phyloP scores from a whole-genome alignment of 2,113 vertebrate species.

The Sylvia atricapilla region DNA sequence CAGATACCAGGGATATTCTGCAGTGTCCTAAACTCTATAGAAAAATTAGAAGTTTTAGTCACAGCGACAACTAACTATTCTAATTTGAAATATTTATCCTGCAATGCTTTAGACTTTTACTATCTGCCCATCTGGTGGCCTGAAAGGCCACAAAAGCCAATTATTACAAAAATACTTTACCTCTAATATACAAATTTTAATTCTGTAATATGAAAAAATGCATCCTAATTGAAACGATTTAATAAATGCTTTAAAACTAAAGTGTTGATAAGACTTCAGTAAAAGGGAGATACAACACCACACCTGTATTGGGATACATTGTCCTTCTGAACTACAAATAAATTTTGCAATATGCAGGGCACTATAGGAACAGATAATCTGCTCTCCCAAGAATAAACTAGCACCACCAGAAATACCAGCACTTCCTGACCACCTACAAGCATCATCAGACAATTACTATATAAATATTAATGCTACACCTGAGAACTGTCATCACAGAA shows the following conservation, averaged over 20 bases:
- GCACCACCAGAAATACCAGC: neutral
- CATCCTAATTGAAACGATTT: neutral
- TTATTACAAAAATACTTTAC: neutral
- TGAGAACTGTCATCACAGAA: neutral
- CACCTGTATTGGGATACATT: neutral
- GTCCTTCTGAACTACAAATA: neutral
- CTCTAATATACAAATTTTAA: neutral
- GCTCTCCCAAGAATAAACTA: neutral
- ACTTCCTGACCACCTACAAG: neutral
- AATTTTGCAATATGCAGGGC: neutral
- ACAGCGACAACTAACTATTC: neutral
- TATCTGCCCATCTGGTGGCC: neutral
- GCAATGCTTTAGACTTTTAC: neutral
- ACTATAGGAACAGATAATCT: rapidly evolving
- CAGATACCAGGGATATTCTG: neutral
- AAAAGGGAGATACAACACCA: neutral
- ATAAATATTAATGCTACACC: neutral
- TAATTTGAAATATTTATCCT: neutral
- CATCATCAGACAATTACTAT: neutral
- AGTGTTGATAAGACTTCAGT: conserved; percentile 3
- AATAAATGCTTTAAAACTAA: conserved; percentile 32
- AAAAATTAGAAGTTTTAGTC: neutral
- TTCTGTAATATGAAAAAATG: neutral
- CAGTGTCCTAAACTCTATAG: neutral
- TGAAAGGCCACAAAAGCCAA: neutral